Conservation (phyloP, 2,797 vertebrate species). For the Poecilia picta region DNA sequence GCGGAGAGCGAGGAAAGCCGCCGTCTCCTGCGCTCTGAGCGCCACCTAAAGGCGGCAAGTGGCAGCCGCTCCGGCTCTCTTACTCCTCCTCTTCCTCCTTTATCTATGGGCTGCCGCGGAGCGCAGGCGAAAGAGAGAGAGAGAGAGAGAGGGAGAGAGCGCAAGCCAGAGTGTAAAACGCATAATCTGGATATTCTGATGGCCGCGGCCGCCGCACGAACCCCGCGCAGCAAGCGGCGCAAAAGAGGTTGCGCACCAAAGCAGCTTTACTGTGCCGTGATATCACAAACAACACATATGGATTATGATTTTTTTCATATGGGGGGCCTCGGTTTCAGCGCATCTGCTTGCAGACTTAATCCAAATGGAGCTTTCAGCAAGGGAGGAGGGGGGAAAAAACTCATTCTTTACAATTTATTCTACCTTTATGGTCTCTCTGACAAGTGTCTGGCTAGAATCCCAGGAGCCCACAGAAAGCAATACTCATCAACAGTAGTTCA, state of each 20-base stretch:
- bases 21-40: conserved; percentile 76
- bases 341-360: conserved; percentile 40
- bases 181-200: conserved; percentile 10
- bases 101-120: background rate
- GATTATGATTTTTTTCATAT: conserved; percentile 50
- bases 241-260: conserved; percentile 29
- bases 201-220: conserved; percentile 9
- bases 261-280: conserved; percentile 44
- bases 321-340: conserved; percentile 18
- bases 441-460: background rate
- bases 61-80: conserved; percentile 18
- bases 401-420: conserved; percentile 17
- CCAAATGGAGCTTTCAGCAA: conserved; percentile 17
- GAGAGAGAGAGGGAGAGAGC: conserved; percentile 12
- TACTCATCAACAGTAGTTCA: background rate
- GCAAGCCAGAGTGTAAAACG: conserved; percentile 15
- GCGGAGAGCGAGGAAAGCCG: conserved; percentile 13
- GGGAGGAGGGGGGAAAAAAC: background rate
- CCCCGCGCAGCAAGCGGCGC: conserved; percentile 24
- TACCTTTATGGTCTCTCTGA: background rate
- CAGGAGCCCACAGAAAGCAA: background rate
- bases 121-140: conserved; percentile 9
- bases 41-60: conserved; percentile 74
- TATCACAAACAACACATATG: conserved; percentile 50
- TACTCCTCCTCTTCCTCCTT: conserved; percentile 3